phyloP scores from a whole-genome alignment of 2,888 invertebrate species.

The Mesorhabditis belari region DNA sequence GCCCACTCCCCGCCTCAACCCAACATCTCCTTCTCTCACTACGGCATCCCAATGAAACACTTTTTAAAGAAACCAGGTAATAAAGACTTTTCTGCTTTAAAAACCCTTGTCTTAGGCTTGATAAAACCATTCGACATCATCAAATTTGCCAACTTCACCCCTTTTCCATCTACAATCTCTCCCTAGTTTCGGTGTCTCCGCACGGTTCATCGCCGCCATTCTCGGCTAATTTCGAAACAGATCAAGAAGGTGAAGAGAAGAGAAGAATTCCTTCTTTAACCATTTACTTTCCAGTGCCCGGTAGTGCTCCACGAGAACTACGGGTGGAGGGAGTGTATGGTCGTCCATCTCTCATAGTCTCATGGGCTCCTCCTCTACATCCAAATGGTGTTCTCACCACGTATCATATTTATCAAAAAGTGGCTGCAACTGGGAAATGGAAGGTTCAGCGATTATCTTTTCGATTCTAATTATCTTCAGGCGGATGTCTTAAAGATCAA shows the following conservation, averaged over 20 bases:
- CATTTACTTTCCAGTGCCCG: constrained; percentile 28
- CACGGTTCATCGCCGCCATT: constrained; percentile 42
- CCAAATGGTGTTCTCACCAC: constrained; percentile 9
- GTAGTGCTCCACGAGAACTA: constrained; percentile 35
- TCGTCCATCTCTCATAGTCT: constrained; percentile 18
- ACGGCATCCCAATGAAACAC: background rate
- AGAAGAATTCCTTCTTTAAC: background rate
- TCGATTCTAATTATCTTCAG: no score
- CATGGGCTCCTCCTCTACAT: constrained; percentile 13
- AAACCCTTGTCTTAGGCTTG: no score
- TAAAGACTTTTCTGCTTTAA: no score
- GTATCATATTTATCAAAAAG: constrained; percentile 26
- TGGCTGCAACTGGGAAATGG: background rate
- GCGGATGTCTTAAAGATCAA: background rate
- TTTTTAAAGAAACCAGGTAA: background rate
- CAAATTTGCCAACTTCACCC: constrained; percentile 33
- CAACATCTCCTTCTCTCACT: background rate
- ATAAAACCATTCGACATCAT: background rate
- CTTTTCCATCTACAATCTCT: constrained; percentile 27
- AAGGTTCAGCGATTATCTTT: background rate
- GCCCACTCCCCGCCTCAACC: background rate
- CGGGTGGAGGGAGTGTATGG: constrained; percentile 20
- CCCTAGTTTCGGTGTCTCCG: constrained; percentile 39
- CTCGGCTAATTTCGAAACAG: constrained; percentile 34
- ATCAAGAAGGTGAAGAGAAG: constrained; percentile 21